A percentile compares a stretch with the other conserved stretches of the same genome.
Evolutionary conservation across 2,888 invertebrate species (phyloP).

Genomic region (Trisateles emortualis): DNA sequence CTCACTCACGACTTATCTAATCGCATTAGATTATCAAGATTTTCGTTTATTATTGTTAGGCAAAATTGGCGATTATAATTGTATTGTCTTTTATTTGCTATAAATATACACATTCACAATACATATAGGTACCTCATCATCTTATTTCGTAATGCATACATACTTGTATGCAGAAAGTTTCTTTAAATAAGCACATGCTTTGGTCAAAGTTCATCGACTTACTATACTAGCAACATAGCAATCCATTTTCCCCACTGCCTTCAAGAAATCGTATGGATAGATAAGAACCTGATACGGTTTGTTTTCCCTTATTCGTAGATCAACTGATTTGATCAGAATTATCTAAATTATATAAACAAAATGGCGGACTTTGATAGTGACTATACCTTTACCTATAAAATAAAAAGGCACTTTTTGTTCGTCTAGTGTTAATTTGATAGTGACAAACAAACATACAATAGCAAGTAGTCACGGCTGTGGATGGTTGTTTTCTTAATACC

Average conservation of each 20-base stretch:
- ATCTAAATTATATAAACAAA: constrained; percentile 6
- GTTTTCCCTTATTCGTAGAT: not conserved
- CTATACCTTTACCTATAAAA: not conserved
- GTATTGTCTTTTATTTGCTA: too few species aligned
- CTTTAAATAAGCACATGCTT: too few species aligned
- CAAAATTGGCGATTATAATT: too few species aligned
- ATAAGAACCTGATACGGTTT: constrained; percentile 15
- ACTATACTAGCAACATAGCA: not conserved
- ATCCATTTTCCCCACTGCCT: constrained; percentile 18
- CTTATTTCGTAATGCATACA: too few species aligned
- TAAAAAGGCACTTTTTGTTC: not conserved
- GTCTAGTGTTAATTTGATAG: not conserved
- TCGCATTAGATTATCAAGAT: too few species aligned
- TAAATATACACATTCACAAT: too few species aligned
- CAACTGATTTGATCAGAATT: not conserved
- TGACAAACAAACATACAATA: not conserved
- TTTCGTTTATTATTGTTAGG: too few species aligned
- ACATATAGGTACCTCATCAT: too few species aligned
- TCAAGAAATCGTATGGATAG: constrained; percentile 11
- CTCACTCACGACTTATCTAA: too few species aligned
- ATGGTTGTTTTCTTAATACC: too few species aligned
- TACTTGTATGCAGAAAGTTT: too few species aligned
- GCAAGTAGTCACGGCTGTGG: too few species aligned
- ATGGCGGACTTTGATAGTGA: not conserved
- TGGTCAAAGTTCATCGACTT: not conserved